Evolutionary conservation across 2,888 invertebrate genomes (phyloP), one percentile per base, ranked within the genome.

Genomic region (Pelosia muscerda): DNA sequence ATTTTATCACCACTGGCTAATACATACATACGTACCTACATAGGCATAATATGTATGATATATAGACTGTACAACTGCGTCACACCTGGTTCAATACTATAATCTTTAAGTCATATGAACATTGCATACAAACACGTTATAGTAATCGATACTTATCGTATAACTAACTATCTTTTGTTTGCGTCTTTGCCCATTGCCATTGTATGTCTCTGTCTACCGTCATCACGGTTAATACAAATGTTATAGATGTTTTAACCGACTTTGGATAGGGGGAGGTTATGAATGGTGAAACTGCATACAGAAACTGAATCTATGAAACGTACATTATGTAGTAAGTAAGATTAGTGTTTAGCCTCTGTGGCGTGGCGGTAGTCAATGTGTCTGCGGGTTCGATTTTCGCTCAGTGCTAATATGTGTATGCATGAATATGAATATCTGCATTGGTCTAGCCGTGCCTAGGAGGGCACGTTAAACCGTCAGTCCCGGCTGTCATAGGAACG

Each of bases 1-100:
- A 76, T 74, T 79, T 87, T 88, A 88, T 88, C 86, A 77, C 77
- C 67, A 68, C 34, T 84, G 79, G 81, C 79, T 81, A 83, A 61
- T 19, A 61, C 26, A 13, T 57, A 38, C 38, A n/a, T 42, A 26
- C 2, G 13, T 19, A 61, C 26, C 13, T 57, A 38, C 38, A n/a
- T 42, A 26, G 5, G 13, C 53, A 19, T 31, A 34, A 15, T 19
- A 6, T 73, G 71, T 67, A 66, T 34, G 34, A 38, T 70, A 70
- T 74, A 68, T 53, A n/a, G 72, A 71, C 71, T 62, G 64, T 65
- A 68, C 73, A 82, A 74, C 6, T n/a, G 25, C 55, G 25, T 26
- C 57, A 57, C 57, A 57, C 57, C 57, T 57, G 57, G 57, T 28
- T 28, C 57, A 57, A 57, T 57, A 57, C n/a, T 57, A 26, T n/a